phyloP scores from a whole-genome alignment of 2,113 vertebrate genomes.

The Caranx ignobilis region DNA sequence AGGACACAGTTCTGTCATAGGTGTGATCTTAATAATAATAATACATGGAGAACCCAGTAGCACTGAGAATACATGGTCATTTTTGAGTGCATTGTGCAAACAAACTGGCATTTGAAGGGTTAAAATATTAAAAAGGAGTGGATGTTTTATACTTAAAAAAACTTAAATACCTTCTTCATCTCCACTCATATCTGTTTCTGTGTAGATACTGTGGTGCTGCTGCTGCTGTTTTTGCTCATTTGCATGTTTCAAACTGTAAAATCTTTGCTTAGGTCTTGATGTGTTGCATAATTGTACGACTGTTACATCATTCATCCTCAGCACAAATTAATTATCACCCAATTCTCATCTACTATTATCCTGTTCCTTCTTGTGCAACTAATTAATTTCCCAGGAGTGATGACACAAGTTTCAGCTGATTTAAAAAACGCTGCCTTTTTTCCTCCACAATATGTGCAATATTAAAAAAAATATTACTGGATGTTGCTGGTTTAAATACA shows the following conservation, averaged over 20 bases:
- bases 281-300: constrained; percentile 40
- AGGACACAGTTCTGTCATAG: too few relatives aligned
- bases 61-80: too few relatives aligned
- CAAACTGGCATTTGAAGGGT: too few relatives aligned
- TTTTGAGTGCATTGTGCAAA: too few relatives aligned
- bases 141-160: too few relatives aligned
- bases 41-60: too few relatives aligned
- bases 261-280: constrained; percentile 5
- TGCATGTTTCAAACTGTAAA: constrained; percentile 17
- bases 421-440: not conserved
- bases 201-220: not conserved
- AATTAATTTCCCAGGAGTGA: constrained; percentile 30
- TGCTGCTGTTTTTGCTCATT: not conserved
- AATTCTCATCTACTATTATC: constrained; percentile 17
- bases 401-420: not conserved
- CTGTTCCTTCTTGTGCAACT: constrained; percentile 8
- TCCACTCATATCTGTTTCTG: too few relatives aligned
- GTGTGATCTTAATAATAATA: too few relatives aligned
- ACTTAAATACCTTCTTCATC: too few relatives aligned
- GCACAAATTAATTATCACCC: constrained; percentile 27
- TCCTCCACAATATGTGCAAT: not conserved
- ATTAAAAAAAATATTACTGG: not conserved
- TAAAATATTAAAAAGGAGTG: too few relatives aligned
- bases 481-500: not conserved
- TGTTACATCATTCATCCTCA: constrained; percentile 51